Evolutionary conservation across 2,113 vertebrate species (phyloP).

Genomic region (Colossoma macropomum): DNA sequence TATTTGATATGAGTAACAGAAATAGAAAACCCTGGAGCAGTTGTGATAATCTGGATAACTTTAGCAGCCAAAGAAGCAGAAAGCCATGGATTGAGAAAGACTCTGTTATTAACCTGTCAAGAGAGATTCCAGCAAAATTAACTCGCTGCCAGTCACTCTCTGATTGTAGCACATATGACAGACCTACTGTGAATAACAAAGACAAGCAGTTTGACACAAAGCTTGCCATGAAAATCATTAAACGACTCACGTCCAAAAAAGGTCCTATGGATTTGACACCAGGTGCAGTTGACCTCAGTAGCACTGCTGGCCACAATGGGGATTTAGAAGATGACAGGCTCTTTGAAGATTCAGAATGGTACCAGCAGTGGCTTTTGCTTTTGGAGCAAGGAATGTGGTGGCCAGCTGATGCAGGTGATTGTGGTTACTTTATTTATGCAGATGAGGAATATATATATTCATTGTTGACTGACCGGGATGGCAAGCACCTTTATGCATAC

Average conservation of each 20-base stretch:
- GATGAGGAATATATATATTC: slow-evolving; percentile 91
- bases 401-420: slow-evolving; percentile 89
- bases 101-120: slow-evolving; percentile 68
- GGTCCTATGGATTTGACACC: slow-evolving; percentile 87
- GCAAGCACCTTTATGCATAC: slow-evolving; percentile 88
- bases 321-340: slow-evolving; percentile 71
- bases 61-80: slow-evolving; percentile 40
- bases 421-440: slow-evolving; percentile 91
- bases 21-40: slow-evolving; percentile 70
- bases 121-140: slow-evolving; percentile 55
- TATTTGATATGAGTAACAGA: slow-evolving; percentile 79
- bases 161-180: slow-evolving; percentile 67
- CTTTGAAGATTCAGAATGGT: slow-evolving; percentile 82
- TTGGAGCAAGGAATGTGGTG: slow-evolving; percentile 93
- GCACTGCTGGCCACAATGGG: slow-evolving; percentile 71
- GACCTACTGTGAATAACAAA: slow-evolving; percentile 64
- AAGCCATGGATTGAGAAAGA: slow-evolving; percentile 60
- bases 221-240: slow-evolving; percentile 74
- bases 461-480: slow-evolving; percentile 88
- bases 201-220: slow-evolving; percentile 70
- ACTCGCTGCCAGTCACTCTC: slow-evolving; percentile 68
- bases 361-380: slow-evolving; percentile 89
- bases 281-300: slow-evolving; percentile 54
- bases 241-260: slow-evolving; percentile 78
- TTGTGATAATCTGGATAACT: slow-evolving; percentile 70